These are phyloP conservation scores for Pseudopipra pipra DNA, from an alignment of 2,113 vertebrate genomes.

Conservation along the genomic window DNA sequence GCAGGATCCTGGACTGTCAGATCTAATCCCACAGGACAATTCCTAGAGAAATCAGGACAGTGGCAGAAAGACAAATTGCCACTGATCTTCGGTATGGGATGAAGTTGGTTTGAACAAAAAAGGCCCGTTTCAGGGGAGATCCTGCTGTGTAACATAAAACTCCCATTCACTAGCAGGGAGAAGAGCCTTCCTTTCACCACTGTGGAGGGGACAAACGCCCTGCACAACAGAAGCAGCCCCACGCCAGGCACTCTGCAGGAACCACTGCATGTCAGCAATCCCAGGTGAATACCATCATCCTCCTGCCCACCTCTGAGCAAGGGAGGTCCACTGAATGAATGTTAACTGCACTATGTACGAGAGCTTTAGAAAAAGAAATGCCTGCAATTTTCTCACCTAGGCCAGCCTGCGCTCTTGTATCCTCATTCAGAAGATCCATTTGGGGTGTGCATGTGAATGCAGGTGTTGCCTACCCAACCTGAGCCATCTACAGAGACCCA, in stretches of 20 bases:
- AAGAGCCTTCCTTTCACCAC: not conserved
- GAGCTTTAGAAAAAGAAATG: not conserved
- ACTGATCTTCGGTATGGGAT: not conserved
- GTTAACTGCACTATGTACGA: rapidly evolving
- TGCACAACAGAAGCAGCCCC: not conserved
- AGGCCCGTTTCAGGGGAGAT: not conserved
- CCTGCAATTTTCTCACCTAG: not conserved
- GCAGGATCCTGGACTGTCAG: not conserved
- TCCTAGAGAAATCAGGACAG: not conserved
- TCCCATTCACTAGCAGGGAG: not conserved
- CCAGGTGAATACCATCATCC: not conserved
- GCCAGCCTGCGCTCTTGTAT: not conserved
- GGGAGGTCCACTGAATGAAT: not conserved
- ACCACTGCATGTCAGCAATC: not conserved
- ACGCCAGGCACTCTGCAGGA: not conserved
- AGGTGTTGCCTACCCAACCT: not conserved
- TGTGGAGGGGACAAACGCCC: not conserved
- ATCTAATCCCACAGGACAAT: not conserved
- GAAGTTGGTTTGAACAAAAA: not conserved
- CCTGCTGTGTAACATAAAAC: not conserved
- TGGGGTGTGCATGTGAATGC: not conserved
- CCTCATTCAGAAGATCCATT: not conserved
- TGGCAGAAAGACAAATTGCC: not conserved
- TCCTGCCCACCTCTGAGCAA: not conserved
- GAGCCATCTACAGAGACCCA: not conserved